Percentiles rank a stretch among this genome's conserved stretches.
These are phyloP conservation scores for Larimichthys polyactis DNA, from an alignment of 2,113 vertebrate genomes.

Conservation along the genomic window DNA sequence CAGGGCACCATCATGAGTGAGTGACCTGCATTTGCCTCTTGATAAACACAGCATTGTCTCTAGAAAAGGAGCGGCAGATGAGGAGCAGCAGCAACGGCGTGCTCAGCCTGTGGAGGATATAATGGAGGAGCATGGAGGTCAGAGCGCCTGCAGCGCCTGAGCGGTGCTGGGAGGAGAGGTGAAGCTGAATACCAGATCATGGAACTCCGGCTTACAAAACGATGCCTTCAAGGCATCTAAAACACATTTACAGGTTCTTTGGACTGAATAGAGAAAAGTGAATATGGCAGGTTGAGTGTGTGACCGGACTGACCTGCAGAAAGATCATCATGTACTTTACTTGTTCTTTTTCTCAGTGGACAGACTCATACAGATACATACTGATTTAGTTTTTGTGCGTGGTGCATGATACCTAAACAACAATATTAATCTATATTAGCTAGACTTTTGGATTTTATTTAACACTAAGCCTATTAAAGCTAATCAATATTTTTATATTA, in stretches of 20 bases:
- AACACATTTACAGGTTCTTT: slow-evolving; percentile 6
- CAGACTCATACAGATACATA: too few species aligned
- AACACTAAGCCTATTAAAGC: neutral
- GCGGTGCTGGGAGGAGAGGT: slow-evolving; percentile 11
- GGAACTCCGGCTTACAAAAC: slow-evolving; percentile 26
- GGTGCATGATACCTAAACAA: too few species aligned
- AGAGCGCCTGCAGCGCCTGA: neutral
- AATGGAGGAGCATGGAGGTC: slow-evolving; percentile 19
- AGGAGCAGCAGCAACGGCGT: neutral
- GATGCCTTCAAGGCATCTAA: slow-evolving; percentile 29
- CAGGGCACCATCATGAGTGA: neutral
- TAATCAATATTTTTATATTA: neutral
- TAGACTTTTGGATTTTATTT: neutral
- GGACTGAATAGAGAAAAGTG: neutral
- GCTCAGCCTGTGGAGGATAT: slow-evolving; percentile 3
- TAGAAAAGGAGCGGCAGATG: neutral
- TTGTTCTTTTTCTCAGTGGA: neutral
- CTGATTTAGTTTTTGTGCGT: too few species aligned
- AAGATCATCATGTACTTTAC: neutral
- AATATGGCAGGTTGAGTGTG: neutral
- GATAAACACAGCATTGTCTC: neutral
- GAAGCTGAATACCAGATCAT: slow-evolving; percentile 20
- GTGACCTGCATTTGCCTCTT: neutral
- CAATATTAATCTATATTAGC: neutral
- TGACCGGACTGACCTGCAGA: neutral